These are phyloP conservation scores for Drosophila leonis DNA, from an alignment of 2,888 invertebrate species.

Conservation along the genomic window DNA sequence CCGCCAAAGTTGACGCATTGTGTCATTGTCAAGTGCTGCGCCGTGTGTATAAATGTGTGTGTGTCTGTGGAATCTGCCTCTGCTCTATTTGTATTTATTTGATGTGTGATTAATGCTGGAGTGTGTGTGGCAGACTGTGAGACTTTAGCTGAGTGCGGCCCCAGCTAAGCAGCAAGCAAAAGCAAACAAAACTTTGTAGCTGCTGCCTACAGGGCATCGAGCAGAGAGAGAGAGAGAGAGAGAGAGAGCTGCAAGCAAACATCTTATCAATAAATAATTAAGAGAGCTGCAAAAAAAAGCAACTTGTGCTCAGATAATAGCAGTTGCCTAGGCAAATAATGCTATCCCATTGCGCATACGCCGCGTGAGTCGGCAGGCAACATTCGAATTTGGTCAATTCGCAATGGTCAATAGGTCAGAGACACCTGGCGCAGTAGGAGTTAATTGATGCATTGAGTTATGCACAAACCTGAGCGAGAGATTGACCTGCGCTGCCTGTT, in stretches of 20 bases:
- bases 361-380: slow-evolving; percentile 43
- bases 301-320: too few species aligned
- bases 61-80: slow-evolving; percentile 44
- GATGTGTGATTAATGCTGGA: slow-evolving; percentile 73
- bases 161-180: not conserved
- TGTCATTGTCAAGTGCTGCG: slow-evolving; percentile 76
- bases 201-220: not conserved
- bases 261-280: not conserved
- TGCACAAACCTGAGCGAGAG: slow-evolving; percentile 10
- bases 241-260: too few species aligned
- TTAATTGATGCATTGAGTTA: slow-evolving; percentile 64
- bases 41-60: slow-evolving; percentile 42
- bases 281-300: not conserved
- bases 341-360: slow-evolving; percentile 59
- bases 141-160: slow-evolving; percentile 19
- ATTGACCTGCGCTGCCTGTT: slow-evolving; percentile 4
- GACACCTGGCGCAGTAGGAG: slow-evolving; percentile 71
- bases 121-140: slow-evolving; percentile 55
- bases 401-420: slow-evolving; percentile 37
- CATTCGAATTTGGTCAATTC: slow-evolving; percentile 60
- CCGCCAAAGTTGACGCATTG: slow-evolving; percentile 79
- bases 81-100: slow-evolving; percentile 69
- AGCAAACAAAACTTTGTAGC: too few species aligned
- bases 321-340: too few species aligned
- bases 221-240: too few species aligned